phyloP scores from a whole-genome alignment of 2,113 vertebrate species.

The Cairina moschata region DNA sequence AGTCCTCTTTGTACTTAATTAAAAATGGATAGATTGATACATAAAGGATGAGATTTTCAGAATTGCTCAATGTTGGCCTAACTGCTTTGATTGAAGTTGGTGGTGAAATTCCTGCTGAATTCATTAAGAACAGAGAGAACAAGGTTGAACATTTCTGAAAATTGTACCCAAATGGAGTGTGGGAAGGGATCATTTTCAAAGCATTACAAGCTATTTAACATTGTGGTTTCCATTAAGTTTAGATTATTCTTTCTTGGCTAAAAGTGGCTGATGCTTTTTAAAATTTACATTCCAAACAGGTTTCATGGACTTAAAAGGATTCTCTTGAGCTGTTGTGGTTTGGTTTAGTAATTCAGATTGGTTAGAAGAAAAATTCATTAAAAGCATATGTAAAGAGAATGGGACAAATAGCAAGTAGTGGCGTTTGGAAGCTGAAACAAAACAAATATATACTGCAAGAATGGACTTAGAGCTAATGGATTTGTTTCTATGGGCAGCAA shows the following conservation, averaged over 20 bases:
- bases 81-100: not conserved
- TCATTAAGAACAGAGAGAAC: not conserved
- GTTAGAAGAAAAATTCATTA: not conserved
- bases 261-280: not conserved
- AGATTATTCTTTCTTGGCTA: not conserved
- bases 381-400: not conserved
- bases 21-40: not conserved
- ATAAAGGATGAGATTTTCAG: not conserved
- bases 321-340: not conserved
- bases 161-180: not conserved
- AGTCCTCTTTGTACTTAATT: not conserved
- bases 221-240: not conserved
- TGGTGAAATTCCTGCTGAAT: not conserved
- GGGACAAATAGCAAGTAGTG: accelerated
- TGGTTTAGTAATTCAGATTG: not conserved
- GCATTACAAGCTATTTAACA: not conserved
- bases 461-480: not conserved
- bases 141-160: not conserved
- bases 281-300: not conserved
- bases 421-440: not conserved
- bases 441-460: not conserved
- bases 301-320: not conserved
- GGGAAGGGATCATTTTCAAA: not conserved
- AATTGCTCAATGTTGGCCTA: not conserved
- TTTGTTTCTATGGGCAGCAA: not conserved